Conservation (phyloP, 2,113 vertebrate genomes). For the Cariama cristata region DNA sequence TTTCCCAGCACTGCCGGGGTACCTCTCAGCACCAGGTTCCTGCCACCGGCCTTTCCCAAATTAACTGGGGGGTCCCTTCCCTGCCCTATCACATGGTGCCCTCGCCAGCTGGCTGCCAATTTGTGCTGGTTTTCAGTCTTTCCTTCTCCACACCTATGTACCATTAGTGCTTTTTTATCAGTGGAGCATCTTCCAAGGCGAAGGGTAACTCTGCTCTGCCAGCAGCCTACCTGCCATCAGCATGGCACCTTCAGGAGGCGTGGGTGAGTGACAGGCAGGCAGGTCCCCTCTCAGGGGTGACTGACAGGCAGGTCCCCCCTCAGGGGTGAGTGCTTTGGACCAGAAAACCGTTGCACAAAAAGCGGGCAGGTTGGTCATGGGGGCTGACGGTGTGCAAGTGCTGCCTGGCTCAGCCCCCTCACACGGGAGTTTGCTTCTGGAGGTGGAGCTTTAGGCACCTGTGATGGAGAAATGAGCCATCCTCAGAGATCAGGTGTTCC, state of each 20-base stretch:
- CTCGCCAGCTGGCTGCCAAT: neutral
- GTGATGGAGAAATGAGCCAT: neutral
- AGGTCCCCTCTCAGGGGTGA: neutral
- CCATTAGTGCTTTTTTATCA: neutral
- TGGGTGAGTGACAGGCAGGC: neutral
- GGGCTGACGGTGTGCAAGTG: neutral
- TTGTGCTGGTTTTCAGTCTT: neutral
- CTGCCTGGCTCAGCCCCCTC: neutral
- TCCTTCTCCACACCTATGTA: neutral
- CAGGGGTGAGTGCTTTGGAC: neutral
- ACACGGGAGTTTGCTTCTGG: accelerated
- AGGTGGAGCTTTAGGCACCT: neutral
- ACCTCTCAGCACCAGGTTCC: accelerated
- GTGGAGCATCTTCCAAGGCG: neutral
- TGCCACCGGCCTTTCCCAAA: neutral
- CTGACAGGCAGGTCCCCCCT: neutral
- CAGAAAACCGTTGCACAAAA: neutral
- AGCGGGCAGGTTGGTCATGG: neutral
- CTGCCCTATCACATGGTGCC: accelerated
- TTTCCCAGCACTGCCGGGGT: neutral
- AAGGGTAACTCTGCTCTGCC: neutral
- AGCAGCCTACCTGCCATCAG: neutral
- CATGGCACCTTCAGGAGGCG: neutral
- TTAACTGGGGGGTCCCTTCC: neutral
- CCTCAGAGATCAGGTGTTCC: neutral